Evolutionary conservation across 2,113 vertebrate genomes (phyloP).

Genomic region (Chrysemys picta): DNA sequence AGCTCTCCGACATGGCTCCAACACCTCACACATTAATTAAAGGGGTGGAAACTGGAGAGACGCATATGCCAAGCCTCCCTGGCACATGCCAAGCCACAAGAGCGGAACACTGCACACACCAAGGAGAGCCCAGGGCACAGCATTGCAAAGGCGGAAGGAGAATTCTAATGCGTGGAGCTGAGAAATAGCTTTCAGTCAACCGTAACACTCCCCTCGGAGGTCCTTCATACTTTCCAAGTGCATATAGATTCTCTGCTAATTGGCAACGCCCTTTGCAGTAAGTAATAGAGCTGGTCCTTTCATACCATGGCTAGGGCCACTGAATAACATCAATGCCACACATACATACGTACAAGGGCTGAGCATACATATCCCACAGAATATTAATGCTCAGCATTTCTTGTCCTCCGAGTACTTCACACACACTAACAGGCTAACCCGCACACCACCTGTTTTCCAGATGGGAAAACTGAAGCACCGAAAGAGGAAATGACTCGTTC

Average conservation of each 20-base stretch:
- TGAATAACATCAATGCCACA: too few species aligned
- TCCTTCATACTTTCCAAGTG: not conserved
- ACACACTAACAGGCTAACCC: not conserved
- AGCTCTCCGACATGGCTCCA: too few species aligned
- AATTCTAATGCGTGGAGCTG: not conserved
- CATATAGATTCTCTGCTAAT: not conserved
- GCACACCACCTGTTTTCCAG: not conserved
- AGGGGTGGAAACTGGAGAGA: not conserved
- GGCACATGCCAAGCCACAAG: not conserved
- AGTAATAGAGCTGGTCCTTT: not conserved
- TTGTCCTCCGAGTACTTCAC: not conserved
- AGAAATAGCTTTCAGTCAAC: not conserved
- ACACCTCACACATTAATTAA: not conserved
- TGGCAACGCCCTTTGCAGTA: not conserved
- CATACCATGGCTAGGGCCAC: not conserved
- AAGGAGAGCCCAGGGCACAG: not conserved
- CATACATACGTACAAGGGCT: not conserved
- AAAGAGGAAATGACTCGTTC: not conserved
- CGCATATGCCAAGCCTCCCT: not conserved
- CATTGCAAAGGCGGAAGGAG: not conserved
- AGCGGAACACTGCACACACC: not conserved
- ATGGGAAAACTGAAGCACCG: not conserved
- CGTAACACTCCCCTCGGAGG: not conserved
- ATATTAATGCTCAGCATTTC: not conserved
- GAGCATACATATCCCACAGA: not conserved